Evolutionary conservation across 2,888 invertebrate genomes (phyloP), one percentile per base, ranked within the genome.

Genomic region (Erpobdella octoculata): DNA sequence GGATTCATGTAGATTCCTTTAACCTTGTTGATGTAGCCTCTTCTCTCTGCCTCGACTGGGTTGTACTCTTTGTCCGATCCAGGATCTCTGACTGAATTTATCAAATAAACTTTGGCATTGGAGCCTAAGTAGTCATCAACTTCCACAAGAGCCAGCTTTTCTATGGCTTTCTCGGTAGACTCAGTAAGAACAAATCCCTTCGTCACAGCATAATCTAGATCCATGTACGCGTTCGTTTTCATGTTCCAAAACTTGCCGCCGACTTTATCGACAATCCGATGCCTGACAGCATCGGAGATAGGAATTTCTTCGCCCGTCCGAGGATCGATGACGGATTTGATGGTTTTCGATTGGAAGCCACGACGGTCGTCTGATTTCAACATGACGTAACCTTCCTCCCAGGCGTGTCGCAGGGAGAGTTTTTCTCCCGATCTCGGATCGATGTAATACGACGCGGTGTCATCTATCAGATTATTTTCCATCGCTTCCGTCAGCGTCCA

Each of bases 251-350:
- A 82, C 6, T 79, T 72, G 6, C 82, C 80, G 70, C 78, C 78
- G 28, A 76, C 92, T 12, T 93, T 92, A 80, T 94, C 93, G 81
- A 89, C 89, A 67, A 95, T 87, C 81, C 94, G 93, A 79, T 89
- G 88, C 81, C 92, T 91, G 78, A 96, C 93, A 36, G 93, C 93
- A 86, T 95, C 93, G 5, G 76, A 66, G 70, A 81, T 79, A 53
- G 90, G 78, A 64, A 92, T 87, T 78, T 89, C 88, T 73, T 88
- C 87, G 64, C 89, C 89, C 0, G 91, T 90, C 78, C 88, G 88
- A 0, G 88, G 92, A 85, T 96, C 89, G 38, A 90, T 83, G 79
- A 93, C 81, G 12, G 79, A 78, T 70, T 78, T 77, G 70, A 82
- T 79, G 25, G 78, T 77, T 73, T 78, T 78, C 6, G 80, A 77